Percentiles rank a stretch among this genome's conserved stretches.
Conservation (phyloP, 2,113 vertebrate species). For the Tringa solitaria region DNA sequence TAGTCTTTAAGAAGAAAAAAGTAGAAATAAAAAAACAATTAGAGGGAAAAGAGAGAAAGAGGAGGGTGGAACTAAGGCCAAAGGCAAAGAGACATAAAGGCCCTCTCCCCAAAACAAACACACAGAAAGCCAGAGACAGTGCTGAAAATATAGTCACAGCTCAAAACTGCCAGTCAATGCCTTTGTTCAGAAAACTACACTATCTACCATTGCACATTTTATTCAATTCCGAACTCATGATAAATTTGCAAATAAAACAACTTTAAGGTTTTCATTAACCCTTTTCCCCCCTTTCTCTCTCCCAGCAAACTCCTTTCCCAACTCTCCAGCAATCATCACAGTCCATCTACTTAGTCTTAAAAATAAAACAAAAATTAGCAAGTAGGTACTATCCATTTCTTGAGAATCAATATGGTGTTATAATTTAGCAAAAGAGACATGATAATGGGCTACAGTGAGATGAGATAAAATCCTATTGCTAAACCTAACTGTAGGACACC, state of each 20-base stretch:
- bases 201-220: not conserved
- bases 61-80: not conserved
- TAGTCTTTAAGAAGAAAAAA: not conserved
- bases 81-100: not conserved
- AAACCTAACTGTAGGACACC: slow-evolving; percentile 37
- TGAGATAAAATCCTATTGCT: slow-evolving; percentile 44
- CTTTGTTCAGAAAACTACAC: not conserved
- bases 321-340: not conserved
- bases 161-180: not conserved
- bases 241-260: not conserved
- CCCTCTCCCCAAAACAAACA: not conserved
- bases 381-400: not conserved
- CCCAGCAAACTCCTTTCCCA: not conserved
- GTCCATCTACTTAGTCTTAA: not conserved
- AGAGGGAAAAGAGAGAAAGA: not conserved
- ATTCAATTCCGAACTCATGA: not conserved
- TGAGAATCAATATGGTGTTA: not conserved
- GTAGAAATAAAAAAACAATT: not conserved
- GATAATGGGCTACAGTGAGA: slow-evolving; percentile 36
- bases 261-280: not conserved
- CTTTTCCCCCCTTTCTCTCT: not conserved
- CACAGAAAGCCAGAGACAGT: not conserved
- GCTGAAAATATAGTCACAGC: not conserved
- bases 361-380: not conserved
- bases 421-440: slow-evolving; percentile 31